These are phyloP conservation scores for Lepus americanus DNA, from an alignment of 2,113 vertebrate genomes.

Conservation along the genomic window DNA sequence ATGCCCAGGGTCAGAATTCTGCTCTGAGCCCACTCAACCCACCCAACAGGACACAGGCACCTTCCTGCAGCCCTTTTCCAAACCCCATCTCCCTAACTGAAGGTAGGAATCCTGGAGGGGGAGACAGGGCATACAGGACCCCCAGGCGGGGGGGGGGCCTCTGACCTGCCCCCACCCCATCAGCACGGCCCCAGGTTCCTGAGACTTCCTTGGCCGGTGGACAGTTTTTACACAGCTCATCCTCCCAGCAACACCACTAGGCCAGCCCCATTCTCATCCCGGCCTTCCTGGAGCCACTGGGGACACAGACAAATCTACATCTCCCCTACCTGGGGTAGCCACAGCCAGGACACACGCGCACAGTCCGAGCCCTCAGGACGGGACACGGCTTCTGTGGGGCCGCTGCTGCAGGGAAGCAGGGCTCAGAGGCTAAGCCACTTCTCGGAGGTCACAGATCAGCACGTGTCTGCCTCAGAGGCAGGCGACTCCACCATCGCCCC, in stretches of 20 bases:
- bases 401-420: neutral
- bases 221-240: neutral
- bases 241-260: neutral
- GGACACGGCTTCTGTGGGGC: neutral
- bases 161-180: neutral
- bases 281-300: neutral
- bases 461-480: neutral
- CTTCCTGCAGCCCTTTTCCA: neutral
- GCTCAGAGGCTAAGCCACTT: neutral
- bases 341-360: neutral
- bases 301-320: neutral
- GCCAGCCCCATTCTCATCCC: neutral
- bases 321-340: neutral
- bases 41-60: neutral
- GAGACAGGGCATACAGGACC: too few species aligned
- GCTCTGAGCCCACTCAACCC: neutral
- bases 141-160: too few species aligned
- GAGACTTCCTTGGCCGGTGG: neutral
- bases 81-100: neutral
- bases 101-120: neutral
- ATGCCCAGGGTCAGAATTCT: neutral
- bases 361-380: neutral
- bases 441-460: neutral
- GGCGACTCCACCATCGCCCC: neutral
- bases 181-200: neutral